Base-by-base conservation (phyloP, 37 sponge, comb jelly and placozoan genomes). In the Axinella damicornis region DNA sequence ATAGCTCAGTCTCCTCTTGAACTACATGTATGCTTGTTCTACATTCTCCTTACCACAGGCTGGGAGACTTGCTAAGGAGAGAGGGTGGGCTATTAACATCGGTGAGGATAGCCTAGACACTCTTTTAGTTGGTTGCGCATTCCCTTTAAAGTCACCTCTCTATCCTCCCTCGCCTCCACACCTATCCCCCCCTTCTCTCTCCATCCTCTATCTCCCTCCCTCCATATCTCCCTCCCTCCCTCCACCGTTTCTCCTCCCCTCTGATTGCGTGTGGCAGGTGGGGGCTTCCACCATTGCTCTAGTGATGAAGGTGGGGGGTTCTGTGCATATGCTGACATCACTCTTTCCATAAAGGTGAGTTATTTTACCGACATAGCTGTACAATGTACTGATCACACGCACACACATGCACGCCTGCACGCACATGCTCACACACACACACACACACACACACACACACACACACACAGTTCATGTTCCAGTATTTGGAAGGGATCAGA, bases 271-370 rank as follows among this genome's bases (percentile, higher is more conserved):
- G 13, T 9, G 57, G 19, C 38, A 86, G 92, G 92, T 40, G 97
- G 97, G 18, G 97, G 97, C 0, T 96, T 96, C 72, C 97, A 96
- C 62, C 97, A 96, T 63, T 96, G 97, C 69, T 85, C 74, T 56
- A 82, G 87, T 55, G 70, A 37, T 16, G 46, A 81, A 56, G 97
- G 97, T 39, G 97, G 97, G 20, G 94, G 97, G 2, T 96, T 96
- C 83, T 96, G 97, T 87, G 92, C 89, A 57, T 96, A 96, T 79
- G 97, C 97, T 35, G 97, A 96, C 89, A 96, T 96, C 74, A 94
- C 89, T 14, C 85, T 96, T 57, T 71, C 81, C 24, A 76, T 95
- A 20, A 92, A 84, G 84, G 92, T 92, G 62, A 1, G 13, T 5
- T 12, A 68, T 19, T 5, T 12, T 5, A 24, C 28, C 69, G 9